These are phyloP conservation scores for Slavum lentiscoides DNA, from an alignment of 2,888 invertebrate genomes.

Conservation along the genomic window DNA sequence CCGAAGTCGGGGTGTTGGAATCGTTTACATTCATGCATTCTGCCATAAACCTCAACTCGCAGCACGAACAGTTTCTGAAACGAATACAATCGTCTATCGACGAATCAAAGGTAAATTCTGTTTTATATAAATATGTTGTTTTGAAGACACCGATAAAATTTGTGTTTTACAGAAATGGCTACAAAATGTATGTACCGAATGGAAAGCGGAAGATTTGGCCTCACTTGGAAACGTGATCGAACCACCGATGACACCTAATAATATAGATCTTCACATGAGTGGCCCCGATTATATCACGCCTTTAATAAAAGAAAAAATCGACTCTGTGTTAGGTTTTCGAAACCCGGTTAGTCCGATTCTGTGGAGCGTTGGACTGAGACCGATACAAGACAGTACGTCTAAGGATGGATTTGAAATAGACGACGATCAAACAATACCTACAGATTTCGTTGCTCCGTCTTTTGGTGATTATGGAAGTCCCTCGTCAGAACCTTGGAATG, in stretches of 20 bases:
- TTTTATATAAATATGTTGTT: conserved; percentile 1
- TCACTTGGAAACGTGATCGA: conserved; percentile 49
- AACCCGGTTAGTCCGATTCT: conserved; percentile 47
- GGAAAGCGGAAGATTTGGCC: conserved; percentile 50
- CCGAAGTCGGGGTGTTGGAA: conserved; percentile 54
- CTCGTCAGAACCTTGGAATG: conserved; percentile 44
- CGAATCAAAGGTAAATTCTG: conserved; percentile 52
- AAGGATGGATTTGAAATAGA: conserved; percentile 46
- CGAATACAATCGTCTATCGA: conserved; percentile 53
- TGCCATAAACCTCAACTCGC: conserved; percentile 45
- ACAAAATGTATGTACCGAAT: conserved; percentile 44
- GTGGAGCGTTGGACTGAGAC: conserved; percentile 49
- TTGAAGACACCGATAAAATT: not conserved
- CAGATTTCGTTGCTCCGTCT: conserved; percentile 42
- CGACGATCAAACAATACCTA: conserved; percentile 28
- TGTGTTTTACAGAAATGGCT: conserved; percentile 43
- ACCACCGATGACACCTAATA: conserved; percentile 45
- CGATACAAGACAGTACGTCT: conserved; percentile 38
- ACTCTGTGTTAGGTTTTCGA: conserved; percentile 41
- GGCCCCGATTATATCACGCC: conserved; percentile 43
- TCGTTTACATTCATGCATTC: conserved; percentile 54
- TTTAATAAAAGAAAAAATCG: conserved; percentile 48
- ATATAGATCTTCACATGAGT: conserved; percentile 41
- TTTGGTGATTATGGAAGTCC: conserved; percentile 49
- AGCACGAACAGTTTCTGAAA: conserved; percentile 54